A percentile compares a stretch with the other conserved stretches of the same genome.
Conservation (phyloP, 2,113 vertebrate species). For the Stictonetta naevosa region DNA sequence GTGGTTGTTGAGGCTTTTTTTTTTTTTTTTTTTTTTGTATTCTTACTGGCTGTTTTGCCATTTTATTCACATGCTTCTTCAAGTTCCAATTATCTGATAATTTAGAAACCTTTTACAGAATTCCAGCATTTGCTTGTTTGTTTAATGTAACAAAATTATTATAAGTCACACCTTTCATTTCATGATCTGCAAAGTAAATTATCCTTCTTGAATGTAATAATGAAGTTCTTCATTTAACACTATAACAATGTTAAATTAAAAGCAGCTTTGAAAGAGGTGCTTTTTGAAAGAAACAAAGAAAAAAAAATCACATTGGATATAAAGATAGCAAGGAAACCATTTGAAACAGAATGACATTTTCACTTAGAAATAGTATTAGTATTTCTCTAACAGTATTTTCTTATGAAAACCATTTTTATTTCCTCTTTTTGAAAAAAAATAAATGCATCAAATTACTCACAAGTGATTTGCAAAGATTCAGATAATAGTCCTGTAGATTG, state of each 20-base stretch:
- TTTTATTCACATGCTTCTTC: not conserved
- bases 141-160: constrained; percentile 47
- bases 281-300: not conserved
- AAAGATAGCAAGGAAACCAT: not conserved
- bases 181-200: constrained; percentile 52
- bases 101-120: not conserved
- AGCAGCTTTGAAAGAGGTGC: not conserved
- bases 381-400: not conserved
- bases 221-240: constrained; percentile 48
- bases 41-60: not conserved
- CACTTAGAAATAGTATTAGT: not conserved
- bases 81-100: not conserved
- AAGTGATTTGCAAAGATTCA: not conserved
- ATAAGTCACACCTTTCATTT: constrained; percentile 52
- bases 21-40: not conserved
- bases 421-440: not conserved
- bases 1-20: not conserved
- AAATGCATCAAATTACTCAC: not conserved
- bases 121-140: constrained; percentile 1
- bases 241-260: constrained; percentile 52
- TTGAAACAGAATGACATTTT: not conserved
- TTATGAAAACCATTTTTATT: not conserved
- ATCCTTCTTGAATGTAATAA: constrained; percentile 30
- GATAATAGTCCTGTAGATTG: not conserved
- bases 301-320: not conserved